phyloP scores from a whole-genome alignment of 2,888 invertebrate species.

The Ferrisia virgata region DNA sequence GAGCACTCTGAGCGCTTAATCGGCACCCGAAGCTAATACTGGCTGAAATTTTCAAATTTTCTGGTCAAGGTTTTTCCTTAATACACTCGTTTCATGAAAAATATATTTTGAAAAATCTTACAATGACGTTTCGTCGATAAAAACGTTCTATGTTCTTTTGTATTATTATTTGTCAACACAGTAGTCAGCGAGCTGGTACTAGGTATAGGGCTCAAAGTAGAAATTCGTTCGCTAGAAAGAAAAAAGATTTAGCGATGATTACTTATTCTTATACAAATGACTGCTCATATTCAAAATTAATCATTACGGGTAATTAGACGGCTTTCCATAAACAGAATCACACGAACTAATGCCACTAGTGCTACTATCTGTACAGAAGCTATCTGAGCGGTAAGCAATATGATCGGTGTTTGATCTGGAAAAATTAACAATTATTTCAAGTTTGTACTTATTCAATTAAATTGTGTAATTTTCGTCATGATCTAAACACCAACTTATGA shows the following conservation, averaged over 20 bases:
- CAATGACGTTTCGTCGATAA: slow-evolving; percentile 36
- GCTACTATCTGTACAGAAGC: slow-evolving; percentile 66
- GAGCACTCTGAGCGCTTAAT: slow-evolving; percentile 58
- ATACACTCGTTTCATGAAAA: not conserved
- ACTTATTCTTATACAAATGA: not conserved
- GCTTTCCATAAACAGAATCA: slow-evolving; percentile 67
- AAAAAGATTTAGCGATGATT: not conserved
- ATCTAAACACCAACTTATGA: slow-evolving; percentile 35
- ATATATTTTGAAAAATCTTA: not conserved
- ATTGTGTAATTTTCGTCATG: not conserved
- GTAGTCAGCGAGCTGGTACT: slow-evolving; percentile 59
- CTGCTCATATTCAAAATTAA: not conserved
- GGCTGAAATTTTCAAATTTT: not conserved
- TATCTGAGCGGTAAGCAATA: slow-evolving; percentile 46
- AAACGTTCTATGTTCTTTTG: slow-evolving; percentile 31
- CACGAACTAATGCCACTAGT: slow-evolving; percentile 80
- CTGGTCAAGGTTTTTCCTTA: not conserved
- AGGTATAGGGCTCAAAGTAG: slow-evolving; percentile 82
- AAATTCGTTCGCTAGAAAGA: slow-evolving; percentile 62
- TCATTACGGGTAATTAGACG: slow-evolving; percentile 40
- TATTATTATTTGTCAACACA: slow-evolving; percentile 38
- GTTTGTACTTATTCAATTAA: not conserved
- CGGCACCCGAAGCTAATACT: slow-evolving; percentile 24
- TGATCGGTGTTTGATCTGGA: slow-evolving; percentile 45
- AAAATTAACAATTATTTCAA: not conserved